Base-by-base conservation (phyloP, 2,797 vertebrate species). In the Neoniphon sammara region DNA sequence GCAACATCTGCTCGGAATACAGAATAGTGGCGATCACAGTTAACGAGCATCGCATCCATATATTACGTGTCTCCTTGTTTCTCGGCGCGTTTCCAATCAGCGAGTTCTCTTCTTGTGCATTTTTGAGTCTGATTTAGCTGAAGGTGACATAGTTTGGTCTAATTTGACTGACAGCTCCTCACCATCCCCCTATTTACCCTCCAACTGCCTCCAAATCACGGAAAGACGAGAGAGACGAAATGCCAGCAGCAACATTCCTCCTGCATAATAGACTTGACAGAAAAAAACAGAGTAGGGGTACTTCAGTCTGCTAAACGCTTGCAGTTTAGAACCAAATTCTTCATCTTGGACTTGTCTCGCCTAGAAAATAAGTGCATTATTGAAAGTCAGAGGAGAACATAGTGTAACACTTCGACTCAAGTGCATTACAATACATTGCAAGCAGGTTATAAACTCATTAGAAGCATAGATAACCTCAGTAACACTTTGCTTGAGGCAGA, bases 171-270 rank as follows among this genome's bases (percentile, higher is more conserved):
- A 91, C 89, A 86, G 87, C 69, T 21, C 57, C 18, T 52, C 2
- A 39, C 70, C 72, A 70, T 34, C 78, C 81, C 59, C 79, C 31
- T 64, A 75, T 85, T 86, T 83, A 77, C 63, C 74, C 72, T 63
- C 62, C 68, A 79, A 73, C 84, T 82, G 80, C 85, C 80, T 85
- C 68, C 52, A 60, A 78, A 81, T 84, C 65, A 83, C 17, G 73
- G 65, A 83, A 70, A 74, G 23, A 50, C 15, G n/a, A 56, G 30
- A 90, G 82, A 90, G 82, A 81, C 77, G 63, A 74, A 90, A 72
- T 68, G 85, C 88, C 87, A 82, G 84, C 81, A 91, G 87, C 87
- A 62, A 72, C 82, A 90, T 89, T 91, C 88, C 81, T 87, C 27
- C 66, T 70, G 68, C 55, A 73, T 62, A 78, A 82, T 85, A 83